phyloP scores from a whole-genome alignment of 2,888 invertebrate species.

The Cephus nigrinus region DNA sequence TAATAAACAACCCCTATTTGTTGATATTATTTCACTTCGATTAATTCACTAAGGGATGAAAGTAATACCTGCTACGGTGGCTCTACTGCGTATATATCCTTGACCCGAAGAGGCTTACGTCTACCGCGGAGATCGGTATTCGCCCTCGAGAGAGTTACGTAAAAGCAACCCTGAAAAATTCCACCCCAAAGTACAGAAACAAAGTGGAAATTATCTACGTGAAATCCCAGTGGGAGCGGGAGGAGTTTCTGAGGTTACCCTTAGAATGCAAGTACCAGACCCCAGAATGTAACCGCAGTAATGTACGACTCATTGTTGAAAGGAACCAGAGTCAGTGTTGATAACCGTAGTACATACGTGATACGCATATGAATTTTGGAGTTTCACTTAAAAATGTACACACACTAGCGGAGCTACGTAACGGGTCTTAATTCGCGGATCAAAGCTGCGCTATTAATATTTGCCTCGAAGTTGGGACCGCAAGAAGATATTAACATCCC shows the following conservation, averaged over 20 bases:
- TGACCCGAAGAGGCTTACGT: slow-evolving; percentile 20
- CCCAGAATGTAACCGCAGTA: neutral
- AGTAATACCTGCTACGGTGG: neutral
- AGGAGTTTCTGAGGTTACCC: slow-evolving; percentile 48
- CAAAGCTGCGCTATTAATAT: slow-evolving; percentile 48
- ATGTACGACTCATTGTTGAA: neutral
- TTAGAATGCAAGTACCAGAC: slow-evolving; percentile 38
- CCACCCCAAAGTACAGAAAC: slow-evolving; percentile 12
- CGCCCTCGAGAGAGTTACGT: neutral
- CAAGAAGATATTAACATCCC: slow-evolving; percentile 63
- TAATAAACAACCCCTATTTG: neutral
- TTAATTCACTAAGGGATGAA: neutral
- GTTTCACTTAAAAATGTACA: neutral
- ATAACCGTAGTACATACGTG: neutral
- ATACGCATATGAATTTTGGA: slow-evolving; percentile 14
- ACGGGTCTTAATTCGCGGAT: slow-evolving; percentile 33
- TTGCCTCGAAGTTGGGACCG: slow-evolving; percentile 50
- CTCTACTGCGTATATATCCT: neutral
- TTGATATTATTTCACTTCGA: neutral
- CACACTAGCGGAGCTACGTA: slow-evolving; percentile 14
- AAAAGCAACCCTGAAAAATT: neutral
- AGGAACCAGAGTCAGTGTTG: neutral
- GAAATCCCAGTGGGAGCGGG: slow-evolving; percentile 19
- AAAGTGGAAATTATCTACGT: slow-evolving; percentile 39
- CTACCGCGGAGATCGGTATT: slow-evolving; percentile 16